Percentiles rank a stretch among this genome's conserved stretches.
These are phyloP conservation scores for Hydroisotoma schaefferi DNA, from an alignment of 2,888 invertebrate species.

Conservation along the genomic window DNA sequence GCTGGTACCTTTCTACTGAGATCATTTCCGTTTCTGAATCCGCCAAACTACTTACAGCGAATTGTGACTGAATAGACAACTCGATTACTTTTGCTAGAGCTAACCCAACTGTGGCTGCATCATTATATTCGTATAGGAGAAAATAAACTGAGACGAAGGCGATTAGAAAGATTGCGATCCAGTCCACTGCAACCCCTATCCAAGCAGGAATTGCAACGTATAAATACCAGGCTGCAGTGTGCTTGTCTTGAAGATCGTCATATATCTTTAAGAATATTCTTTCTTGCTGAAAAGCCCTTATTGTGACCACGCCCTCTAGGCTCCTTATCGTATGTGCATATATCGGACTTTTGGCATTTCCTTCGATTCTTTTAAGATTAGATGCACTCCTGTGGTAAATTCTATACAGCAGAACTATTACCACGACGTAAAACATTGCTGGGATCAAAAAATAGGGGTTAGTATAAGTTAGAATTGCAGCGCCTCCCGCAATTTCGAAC, in stretches of 20 bases:
- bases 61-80: constrained; percentile 75
- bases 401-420: neutral
- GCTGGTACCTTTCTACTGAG: constrained; percentile 52
- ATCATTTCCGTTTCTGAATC: constrained; percentile 56
- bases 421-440: neutral
- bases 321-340: constrained; percentile 87
- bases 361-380: constrained; percentile 28
- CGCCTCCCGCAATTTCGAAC: constrained; percentile 19
- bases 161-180: constrained; percentile 81
- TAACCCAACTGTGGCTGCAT: constrained; percentile 59
- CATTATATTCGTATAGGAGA: constrained; percentile 50
- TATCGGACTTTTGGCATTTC: constrained; percentile 78
- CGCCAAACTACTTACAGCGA: constrained; percentile 72
- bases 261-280: constrained; percentile 71
- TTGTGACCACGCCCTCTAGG: constrained; percentile 83
- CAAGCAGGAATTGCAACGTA: constrained; percentile 88
- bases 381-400: constrained; percentile 20
- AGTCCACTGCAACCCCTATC: constrained; percentile 87
- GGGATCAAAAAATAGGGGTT: constrained; percentile 20
- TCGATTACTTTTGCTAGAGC: constrained; percentile 69
- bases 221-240: constrained; percentile 87
- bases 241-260: constrained; percentile 67
- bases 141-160: constrained; percentile 68
- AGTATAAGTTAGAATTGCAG: constrained; percentile 9
- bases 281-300: constrained; percentile 82